Base-by-base conservation (phyloP, 2,797 vertebrate species). In the Catharus ustulatus region DNA sequence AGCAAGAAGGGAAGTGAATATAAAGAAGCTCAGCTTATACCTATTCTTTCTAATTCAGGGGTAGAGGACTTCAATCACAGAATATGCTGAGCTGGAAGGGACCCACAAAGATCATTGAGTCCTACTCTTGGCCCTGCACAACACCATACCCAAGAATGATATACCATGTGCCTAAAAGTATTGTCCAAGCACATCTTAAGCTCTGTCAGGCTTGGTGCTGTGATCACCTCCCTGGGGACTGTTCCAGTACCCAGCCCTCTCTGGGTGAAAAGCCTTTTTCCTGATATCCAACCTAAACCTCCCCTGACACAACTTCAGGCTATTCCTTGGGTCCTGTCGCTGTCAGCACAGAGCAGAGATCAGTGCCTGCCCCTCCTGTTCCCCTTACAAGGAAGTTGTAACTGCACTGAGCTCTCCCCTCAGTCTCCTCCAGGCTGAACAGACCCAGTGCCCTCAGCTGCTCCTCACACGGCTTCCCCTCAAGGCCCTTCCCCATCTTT, bases 361-460 rank as follows among this genome's bases (percentile, higher is more conserved):
- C 54, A 45, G 29, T 52, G 54, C 4, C 23, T 45, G 9, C 3
- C n/a, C 7, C 10, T 77, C 11, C 11, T 54, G n/a, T 46, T 54
- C 16, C 24, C 13, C 24, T 61, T 29, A 11, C 0, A 0, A 24
- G 8, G 34, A 54, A n/a, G 13, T 2, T 52, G 29, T 52, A 38
- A 20, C 16, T 68, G 13, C 29, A 23, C 0, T 29, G 27, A 38
- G 36, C 36, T 38, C 36, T 38, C 36, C 36, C 36, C 36, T 68
- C 54, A n/a, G 29, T 21, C n/a, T 76, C 46, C 12, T 40, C 22
- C n/a, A 46, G 23, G 10, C 34, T 34, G 34, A 34, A 34, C 34
- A 34, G 34, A 34, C 34, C 34, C 34, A 34, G 34, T 34, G 34
- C 34, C 34, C 34, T 34, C 34, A 34, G 34, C 34, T 34, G 34